Evolutionary conservation across 37 sponge, comb jelly and placozoan genomes (phyloP), one percentile per base, ranked within the genome.

Genomic region (Agelas oroides): DNA sequence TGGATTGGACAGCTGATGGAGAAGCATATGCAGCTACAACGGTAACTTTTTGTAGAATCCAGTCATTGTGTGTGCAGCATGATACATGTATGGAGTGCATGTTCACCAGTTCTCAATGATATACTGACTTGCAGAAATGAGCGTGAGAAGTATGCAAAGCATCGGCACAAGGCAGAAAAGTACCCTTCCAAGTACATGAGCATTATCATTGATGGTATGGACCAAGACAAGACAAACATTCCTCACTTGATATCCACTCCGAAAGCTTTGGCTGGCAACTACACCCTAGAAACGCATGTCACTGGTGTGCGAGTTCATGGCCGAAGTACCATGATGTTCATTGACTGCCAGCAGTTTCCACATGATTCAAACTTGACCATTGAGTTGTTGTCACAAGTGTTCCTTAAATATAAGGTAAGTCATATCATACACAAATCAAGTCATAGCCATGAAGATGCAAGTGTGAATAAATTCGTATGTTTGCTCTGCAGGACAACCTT

Each of bases 201-300:
- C 21, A 70, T 81, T 18, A 81, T 81, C 21, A 27, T 53, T 25
- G 81, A 81, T 81, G 70, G 70, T 31, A 81, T 81, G 81, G 81
- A 81, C 71, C 81, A 81, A 68, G 54, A 40, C 12, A 81, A 81
- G 35, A 81, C 81, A 55, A 54, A 68, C 59, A 27, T 81, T 27
- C 76, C 71, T 5, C 69, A 70, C 56, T 37, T 54, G 16, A 66
- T 68, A 23, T 78, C 65, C n/a, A 78, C 23, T 65, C 65, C 65
- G 17, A 78, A 78, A 8, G 46, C 46, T 8, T 46, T 46, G 46
- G 3, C 46, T 46, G 46, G 46, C 46, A 46, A 46, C 46, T 46
- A 36, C 61, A 56, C 57, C 56, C 13, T 68, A 5, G 69, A 55
- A 33, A 69, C 71, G 2, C 70, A 81, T 34, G 30, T 81, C 15